Conservation (phyloP, 1,140 invertebrate species). For the Nasonia vitripennis region DNA sequence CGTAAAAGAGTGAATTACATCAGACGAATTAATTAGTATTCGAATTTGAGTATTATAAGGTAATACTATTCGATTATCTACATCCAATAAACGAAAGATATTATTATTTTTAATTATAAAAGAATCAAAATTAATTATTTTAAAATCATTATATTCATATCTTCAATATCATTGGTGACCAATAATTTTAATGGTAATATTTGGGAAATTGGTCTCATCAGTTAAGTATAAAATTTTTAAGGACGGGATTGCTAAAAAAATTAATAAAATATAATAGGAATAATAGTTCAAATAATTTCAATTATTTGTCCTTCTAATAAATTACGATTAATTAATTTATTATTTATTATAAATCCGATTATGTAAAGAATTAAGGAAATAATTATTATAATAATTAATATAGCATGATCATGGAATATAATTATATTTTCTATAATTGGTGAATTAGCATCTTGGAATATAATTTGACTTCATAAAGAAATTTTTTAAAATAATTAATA, state of each 20-base stretch:
- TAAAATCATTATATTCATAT: constrained; percentile 80
- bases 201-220: too few relatives aligned
- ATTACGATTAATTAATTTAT: constrained; percentile 66
- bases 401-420: constrained; percentile 56
- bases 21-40: constrained; percentile 77
- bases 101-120: constrained; percentile 76
- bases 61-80: constrained; percentile 78
- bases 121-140: constrained; percentile 78
- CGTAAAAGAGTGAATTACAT: constrained; percentile 84
- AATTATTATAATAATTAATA: constrained; percentile 70
- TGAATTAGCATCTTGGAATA: constrained; percentile 57
- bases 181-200: constrained; percentile 72
- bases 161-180: constrained; percentile 83
- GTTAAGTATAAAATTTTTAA: constrained; percentile 42
- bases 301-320: constrained; percentile 74
- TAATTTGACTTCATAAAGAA: neutral
- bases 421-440: constrained; percentile 78
- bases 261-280: constrained; percentile 78
- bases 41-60: too few relatives aligned
- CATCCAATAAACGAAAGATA: constrained; percentile 79
- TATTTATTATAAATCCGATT: constrained; percentile 76
- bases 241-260: constrained; percentile 80
- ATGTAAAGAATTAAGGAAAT: constrained; percentile 75
- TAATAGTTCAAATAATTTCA: constrained; percentile 72
- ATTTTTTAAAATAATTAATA: constrained; percentile 26